Base-by-base conservation (phyloP, 2,797 vertebrate genomes). In the Enteromius afrohamiltoni region DNA sequence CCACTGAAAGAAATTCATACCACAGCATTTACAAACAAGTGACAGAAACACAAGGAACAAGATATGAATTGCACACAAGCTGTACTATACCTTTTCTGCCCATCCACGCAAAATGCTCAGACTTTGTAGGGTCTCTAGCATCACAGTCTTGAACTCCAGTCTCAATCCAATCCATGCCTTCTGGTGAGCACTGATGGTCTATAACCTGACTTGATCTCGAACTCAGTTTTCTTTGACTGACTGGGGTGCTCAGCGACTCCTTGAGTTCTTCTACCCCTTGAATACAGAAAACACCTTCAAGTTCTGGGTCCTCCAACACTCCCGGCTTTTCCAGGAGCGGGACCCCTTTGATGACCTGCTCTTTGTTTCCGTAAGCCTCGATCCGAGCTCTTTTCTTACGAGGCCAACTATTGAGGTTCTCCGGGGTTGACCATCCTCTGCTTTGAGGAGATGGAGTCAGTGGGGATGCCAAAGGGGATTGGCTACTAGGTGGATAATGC, bases 351-450 rank as follows among this genome's bases (percentile, higher is more conserved):
- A 62, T 58, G 1, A 88, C 86, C 0, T 93, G 93, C 0, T 92
- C 82, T 19, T 85, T 93, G 16, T 84, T 93, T 26, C 87, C 89
- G 0, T 79, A 58, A 21, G 85, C 73, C 2, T 84, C 90, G 0
- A 87, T 62, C 65, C 90, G 86, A 87, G 96, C 96, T 82, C 95
- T 95, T 91, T 98, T 99, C 85, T 91, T 96, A 34, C 97, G 95
- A 11, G 96, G 98, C 98, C 98, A 99, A 77, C 95, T 96, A 21
- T 96, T 97, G 79, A 99, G 96, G 23, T 93, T 92, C 53, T 99
- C 98, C 0, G 97, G 96, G 19, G 97, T 95, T 0, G 88, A 90
- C 86, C 95, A 96, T 1, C 96, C 96, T 2, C 89, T 92, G 69
- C 94, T 95, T 86, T 96, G 97, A 29, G 98, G 98, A 0, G 98